phyloP scores from a whole-genome alignment of 1,140 invertebrate species.

The Drosophila parvula region DNA sequence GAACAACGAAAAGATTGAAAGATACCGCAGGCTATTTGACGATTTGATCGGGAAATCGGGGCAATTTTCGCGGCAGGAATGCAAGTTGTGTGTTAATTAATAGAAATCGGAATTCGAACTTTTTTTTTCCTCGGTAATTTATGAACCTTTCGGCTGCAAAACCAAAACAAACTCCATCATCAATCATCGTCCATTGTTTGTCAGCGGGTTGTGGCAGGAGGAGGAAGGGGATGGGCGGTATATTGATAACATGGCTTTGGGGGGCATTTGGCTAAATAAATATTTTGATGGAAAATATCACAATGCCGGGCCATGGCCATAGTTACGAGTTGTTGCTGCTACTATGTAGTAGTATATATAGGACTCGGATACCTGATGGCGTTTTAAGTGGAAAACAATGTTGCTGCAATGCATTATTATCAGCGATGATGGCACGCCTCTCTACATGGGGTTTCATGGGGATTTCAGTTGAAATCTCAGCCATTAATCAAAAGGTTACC shows the following conservation, averaged over 20 bases:
- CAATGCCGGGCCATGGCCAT: not conserved
- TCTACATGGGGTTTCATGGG: not conserved
- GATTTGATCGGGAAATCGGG: not conserved
- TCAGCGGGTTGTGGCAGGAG: not conserved
- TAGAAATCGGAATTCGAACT: constrained; percentile 33
- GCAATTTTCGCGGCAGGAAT: constrained; percentile 23
- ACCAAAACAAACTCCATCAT: constrained; percentile 5
- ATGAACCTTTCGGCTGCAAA: not conserved
- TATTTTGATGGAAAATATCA: constrained; percentile 35
- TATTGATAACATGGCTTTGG: constrained; percentile 46
- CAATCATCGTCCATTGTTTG: constrained; percentile 25
- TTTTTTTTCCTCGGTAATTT: constrained; percentile 26
- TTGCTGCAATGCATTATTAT: constrained; percentile 40
- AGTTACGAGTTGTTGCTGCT: not conserved
- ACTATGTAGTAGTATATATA: too few relatives aligned
- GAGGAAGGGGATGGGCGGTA: not conserved
- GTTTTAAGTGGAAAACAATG: constrained; percentile 71
- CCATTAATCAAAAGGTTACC: not conserved
- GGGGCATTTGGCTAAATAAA: constrained; percentile 34
- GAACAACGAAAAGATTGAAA: constrained; percentile 15
- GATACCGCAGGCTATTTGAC: constrained; percentile 16
- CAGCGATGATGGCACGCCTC: not conserved
- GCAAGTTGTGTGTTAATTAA: constrained; percentile 58
- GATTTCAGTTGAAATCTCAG: constrained; percentile 2
- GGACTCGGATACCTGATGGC: constrained; percentile 29